Conservation (phyloP, 2,797 vertebrate species). For the Xiphophorus birchmanni region DNA sequence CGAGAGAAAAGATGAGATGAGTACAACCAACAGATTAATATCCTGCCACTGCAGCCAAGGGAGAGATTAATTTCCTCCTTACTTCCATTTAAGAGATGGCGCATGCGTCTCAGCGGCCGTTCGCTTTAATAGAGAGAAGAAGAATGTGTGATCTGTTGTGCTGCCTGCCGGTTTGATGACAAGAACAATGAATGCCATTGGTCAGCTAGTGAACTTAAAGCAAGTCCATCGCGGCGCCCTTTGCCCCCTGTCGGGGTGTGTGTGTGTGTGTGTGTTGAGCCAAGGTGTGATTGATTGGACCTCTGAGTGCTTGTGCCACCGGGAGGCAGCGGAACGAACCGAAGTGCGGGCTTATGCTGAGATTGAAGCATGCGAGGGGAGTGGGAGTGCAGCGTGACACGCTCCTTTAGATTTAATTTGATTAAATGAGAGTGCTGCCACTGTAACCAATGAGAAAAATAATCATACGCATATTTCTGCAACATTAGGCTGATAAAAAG, state of each 20-base stretch:
- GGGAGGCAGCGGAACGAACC: conserved; percentile 48
- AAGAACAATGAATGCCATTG: conserved; percentile 44
- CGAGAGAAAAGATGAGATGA: conserved; percentile 66
- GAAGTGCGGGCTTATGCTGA: conserved; percentile 50
- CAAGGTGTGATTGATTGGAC: conserved; percentile 72
- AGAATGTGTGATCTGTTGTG: conserved; percentile 26
- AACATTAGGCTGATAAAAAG: conserved; percentile 65
- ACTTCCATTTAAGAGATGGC: conserved; percentile 63
- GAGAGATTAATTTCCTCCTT: conserved; percentile 80
- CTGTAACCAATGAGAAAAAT: conserved; percentile 68
- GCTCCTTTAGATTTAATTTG: conserved; percentile 72
- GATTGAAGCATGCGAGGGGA: conserved; percentile 42
- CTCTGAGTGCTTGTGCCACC: conserved; percentile 69
- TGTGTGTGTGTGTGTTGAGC: conserved; percentile 32
- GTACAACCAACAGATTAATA: conserved; percentile 79
- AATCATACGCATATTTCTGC: conserved; percentile 61
- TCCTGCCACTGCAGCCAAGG: conserved; percentile 72
- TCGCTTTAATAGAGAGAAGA: conserved; percentile 50
- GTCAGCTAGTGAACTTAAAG: conserved; percentile 56
- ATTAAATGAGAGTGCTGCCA: conserved; percentile 72
- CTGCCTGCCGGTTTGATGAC: conserved; percentile 30
- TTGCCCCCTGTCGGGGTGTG: conserved; percentile 33
- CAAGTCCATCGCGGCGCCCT: conserved; percentile 39
- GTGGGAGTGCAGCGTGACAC: conserved; percentile 32
- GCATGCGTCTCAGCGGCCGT: conserved; percentile 35